A percentile compares a stretch with the other conserved stretches of the same genome.
Conservation (phyloP, 53 echinoderm and acorn worm species). For the Apostichopus leukothele region DNA sequence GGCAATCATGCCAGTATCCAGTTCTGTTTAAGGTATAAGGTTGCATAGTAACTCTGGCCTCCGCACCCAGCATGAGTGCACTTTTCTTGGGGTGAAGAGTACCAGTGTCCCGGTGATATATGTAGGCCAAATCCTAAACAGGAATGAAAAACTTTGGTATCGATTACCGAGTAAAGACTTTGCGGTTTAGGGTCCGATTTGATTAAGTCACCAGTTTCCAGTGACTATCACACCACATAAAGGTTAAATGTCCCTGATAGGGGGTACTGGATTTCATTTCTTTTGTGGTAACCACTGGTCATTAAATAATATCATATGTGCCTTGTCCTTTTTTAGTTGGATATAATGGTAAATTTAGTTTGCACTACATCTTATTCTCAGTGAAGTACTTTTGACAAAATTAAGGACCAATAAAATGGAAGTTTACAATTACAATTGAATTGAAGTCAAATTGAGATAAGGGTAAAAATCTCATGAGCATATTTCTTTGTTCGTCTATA, state of each 20-base stretch:
- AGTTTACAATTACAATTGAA: not conserved
- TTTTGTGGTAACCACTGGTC: too few relatives aligned
- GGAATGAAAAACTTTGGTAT: slow-evolving; percentile 11
- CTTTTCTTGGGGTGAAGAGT: slow-evolving; percentile 8
- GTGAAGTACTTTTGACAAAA: too few relatives aligned
- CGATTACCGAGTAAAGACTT: not conserved
- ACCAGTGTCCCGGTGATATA: not conserved
- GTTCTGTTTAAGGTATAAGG: not conserved
- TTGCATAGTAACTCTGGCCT: not conserved
- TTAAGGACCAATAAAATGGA: too few relatives aligned
- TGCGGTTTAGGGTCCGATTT: not conserved
- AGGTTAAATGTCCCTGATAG: not conserved
- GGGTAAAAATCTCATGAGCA: not conserved
- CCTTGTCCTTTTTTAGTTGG: too few relatives aligned
- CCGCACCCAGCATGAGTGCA: slow-evolving; percentile 12
- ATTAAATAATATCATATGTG: too few relatives aligned
- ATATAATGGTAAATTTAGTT: too few relatives aligned
- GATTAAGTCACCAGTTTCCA: not conserved
- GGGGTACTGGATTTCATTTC: too few relatives aligned
- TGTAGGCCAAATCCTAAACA: slow-evolving; percentile 10
- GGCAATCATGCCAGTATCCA: slow-evolving; percentile 12
- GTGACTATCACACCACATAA: not conserved
- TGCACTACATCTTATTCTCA: too few relatives aligned
- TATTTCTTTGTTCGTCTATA: too few relatives aligned
- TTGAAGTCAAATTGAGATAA: not conserved